Conservation (phyloP, 2,888 invertebrate genomes). For the Geophilus truncorum region DNA sequence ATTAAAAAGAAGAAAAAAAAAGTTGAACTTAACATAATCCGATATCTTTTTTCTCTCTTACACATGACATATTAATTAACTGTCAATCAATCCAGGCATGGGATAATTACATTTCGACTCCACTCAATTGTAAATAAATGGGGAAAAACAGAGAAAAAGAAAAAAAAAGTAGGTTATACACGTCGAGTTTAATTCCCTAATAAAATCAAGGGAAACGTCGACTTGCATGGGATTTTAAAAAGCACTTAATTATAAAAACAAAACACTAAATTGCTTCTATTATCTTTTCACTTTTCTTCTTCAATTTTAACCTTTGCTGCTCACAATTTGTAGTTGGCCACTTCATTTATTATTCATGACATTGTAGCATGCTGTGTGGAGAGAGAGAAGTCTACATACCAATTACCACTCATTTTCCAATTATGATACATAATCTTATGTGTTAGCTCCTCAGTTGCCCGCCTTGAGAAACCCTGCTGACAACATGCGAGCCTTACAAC, state of each 20-base stretch:
- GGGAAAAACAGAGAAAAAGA: no score
- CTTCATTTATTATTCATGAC: slow-evolving; percentile 8
- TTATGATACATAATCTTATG: slow-evolving; percentile 18
- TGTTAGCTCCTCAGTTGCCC: slow-evolving; percentile 9
- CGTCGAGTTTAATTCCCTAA: not conserved
- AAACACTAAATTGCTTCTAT: not conserved
- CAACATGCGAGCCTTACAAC: slow-evolving; percentile 5
- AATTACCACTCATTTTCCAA: slow-evolving; percentile 17
- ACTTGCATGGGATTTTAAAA: no score
- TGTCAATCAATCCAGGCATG: not conserved
- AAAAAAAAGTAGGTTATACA: not conserved
- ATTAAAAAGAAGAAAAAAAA: not conserved
- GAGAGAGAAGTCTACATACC: slow-evolving; percentile 15
- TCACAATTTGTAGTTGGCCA: slow-evolving; percentile 12
- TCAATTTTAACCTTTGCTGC: slow-evolving; percentile 3
- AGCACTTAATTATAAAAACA: not conserved
- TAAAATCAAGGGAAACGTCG: not conserved
- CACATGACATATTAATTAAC: slow-evolving; percentile 5
- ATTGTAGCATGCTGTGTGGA: slow-evolving; percentile 10
- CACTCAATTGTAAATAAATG: not conserved
- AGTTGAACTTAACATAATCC: not conserved
- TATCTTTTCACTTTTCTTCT: not conserved
- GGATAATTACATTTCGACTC: not conserved
- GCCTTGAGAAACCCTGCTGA: slow-evolving; percentile 14
- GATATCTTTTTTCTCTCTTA: no score